Base-by-base conservation (phyloP, 2,888 invertebrate genomes). In the Linyphia triangularis region DNA sequence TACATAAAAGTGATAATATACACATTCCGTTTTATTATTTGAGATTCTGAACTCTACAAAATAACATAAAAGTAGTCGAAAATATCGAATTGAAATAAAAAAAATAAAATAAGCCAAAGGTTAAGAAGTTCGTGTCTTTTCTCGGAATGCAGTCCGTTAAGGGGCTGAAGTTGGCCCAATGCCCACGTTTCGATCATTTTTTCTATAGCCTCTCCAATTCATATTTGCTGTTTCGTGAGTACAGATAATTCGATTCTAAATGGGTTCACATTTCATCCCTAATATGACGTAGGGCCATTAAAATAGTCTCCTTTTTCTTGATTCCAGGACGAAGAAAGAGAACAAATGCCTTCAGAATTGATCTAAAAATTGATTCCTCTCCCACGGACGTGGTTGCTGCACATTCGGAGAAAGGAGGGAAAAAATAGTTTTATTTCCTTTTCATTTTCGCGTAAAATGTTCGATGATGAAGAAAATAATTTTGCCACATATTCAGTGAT, bases 141-240 rank as follows among this genome's bases (percentile, higher is more conserved):
- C n/a, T n/a, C n/a, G n/a, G n/a, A n/a, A 51, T 51, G 5, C 13
- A 13, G 51, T 51, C n/a, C n/a, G 16, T 51, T 13, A 51, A 51
- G n/a, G 51, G 16, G 3, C 16, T n/a, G 51, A n/a, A 51, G 13
- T 51, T 51, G 51, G 51, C 51, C 16, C 13, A 22, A 82, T 63
- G 57, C 37, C 37, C 59, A 37, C 40, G 37, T 69, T 69, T 16
- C 72, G 59, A 37, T 63, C 59, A 26, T 40, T 61, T 24, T 28
- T 61, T 72, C 5, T 26, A 59, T 4, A 59, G 2, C 3, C 1
- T 13, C 43, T 26, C 16, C 33, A 40, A 22, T 79, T 43, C 78
- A 72, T 82, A 82, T 82, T 82, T 72, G 78, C 51, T 19, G 16
- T 81, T 82, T 72, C 72, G 72, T 72, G 70, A 82, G 61, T n/a